Percentiles rank a stretch among this genome's conserved stretches.
Evolutionary conservation across 2,797 vertebrate species (phyloP).

Genomic region (Vultur gryphus): DNA sequence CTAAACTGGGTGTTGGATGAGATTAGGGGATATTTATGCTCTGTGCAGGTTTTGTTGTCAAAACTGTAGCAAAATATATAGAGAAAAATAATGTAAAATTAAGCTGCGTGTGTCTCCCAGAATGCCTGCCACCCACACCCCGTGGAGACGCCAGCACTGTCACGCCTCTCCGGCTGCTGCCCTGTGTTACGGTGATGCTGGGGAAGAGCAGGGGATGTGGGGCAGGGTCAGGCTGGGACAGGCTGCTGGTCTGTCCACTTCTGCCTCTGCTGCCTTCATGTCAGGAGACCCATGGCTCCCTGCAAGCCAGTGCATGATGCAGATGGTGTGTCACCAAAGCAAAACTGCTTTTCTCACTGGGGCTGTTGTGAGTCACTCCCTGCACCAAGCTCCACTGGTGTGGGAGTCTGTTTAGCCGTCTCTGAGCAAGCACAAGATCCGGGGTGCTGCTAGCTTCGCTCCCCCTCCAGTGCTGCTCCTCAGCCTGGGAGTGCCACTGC

Average conservation of each 20-base stretch:
- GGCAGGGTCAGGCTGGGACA: background rate
- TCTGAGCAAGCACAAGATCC: background rate
- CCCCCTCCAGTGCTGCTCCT: background rate
- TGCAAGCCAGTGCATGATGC: background rate
- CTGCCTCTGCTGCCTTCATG: background rate
- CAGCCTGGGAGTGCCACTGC: background rate
- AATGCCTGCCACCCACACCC: background rate
- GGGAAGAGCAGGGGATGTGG: background rate
- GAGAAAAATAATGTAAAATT: background rate
- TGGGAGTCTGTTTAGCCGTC: background rate
- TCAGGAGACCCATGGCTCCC: background rate
- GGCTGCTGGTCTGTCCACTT: background rate
- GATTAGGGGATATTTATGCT: background rate
- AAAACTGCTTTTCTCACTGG: background rate
- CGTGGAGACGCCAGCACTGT: fast-evolving
- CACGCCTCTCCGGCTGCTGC: background rate
- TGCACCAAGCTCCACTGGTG: background rate
- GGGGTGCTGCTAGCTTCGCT: background rate
- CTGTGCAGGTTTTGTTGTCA: background rate
- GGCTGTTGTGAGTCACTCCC: background rate
- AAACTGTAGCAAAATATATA: background rate
- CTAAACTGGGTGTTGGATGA: background rate
- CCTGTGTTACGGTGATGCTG: background rate
- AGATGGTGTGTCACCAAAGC: background rate
- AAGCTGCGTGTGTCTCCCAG: background rate